Conservation (phyloP, 1,140 invertebrate genomes). For the Sinella curviseta region DNA sequence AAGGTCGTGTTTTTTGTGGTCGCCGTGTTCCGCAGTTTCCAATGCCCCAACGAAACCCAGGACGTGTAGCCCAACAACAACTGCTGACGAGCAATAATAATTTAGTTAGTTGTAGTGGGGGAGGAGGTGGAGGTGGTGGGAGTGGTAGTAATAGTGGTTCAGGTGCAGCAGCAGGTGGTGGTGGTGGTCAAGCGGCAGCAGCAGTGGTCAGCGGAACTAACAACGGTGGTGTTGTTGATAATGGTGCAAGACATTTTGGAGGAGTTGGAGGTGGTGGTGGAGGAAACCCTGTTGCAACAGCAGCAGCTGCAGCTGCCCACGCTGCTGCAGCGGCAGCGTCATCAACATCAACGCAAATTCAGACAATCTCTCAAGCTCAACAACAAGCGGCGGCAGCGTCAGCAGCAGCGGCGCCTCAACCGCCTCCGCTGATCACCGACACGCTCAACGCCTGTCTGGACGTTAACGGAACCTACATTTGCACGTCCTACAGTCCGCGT, state of each 20-base stretch:
- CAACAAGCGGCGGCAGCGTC: background rate
- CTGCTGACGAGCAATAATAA: conserved; percentile 43
- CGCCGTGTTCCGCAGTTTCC: no score
- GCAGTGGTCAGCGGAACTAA: background rate
- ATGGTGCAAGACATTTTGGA: background rate
- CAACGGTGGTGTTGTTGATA: background rate
- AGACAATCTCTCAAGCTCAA: background rate
- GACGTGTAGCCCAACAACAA: conserved; percentile 37
- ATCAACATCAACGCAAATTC: background rate
- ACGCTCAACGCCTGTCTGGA: conserved; percentile 60
- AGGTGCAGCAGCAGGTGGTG: background rate
- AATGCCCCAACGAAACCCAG: conserved; percentile 46
- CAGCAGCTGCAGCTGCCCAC: background rate
- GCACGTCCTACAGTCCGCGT: conserved; percentile 62
- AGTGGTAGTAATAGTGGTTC: background rate
- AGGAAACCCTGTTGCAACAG: conserved; percentile 9
- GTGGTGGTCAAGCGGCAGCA: no score
- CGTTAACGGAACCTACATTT: conserved; percentile 63
- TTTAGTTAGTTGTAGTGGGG: conserved; percentile 12
- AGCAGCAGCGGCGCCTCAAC: conserved; percentile 10
- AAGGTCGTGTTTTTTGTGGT: no score
- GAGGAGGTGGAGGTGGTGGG: background rate
- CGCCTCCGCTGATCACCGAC: conserved; percentile 51
- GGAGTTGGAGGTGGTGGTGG: no score
- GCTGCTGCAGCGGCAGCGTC: conserved; percentile 8